Base-by-base conservation (phyloP, 1,140 invertebrate genomes). In the Sogatella furcifera region DNA sequence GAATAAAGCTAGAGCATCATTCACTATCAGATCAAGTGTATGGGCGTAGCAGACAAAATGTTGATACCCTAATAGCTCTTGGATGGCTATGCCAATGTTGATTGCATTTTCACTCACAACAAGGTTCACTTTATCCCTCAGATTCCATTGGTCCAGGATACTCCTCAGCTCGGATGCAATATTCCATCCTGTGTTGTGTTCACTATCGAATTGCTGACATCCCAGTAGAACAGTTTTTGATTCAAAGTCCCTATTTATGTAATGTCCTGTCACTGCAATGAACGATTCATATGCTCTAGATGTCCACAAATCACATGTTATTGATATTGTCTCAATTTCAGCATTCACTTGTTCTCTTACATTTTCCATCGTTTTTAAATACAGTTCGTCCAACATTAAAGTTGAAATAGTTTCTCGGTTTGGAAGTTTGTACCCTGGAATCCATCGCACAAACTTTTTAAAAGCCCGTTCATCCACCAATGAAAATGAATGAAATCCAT, bases 241-340 rank as follows among this genome's bases (percentile, higher is more conserved):
- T 13, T 52, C 21, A 59, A 67, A 63, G 38, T 67, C 59, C 5
- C 57, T 42, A 58, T 65, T 52, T 15, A 68, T 62, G 61, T 59
- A 68, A 62, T 68, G 67, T 10, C 21, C 58, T 14, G 65, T 66
- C 13, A 66, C 43, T 6, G 58, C 55, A 21, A 67, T 57, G 61
- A 59, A 67, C 15, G 31, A 41, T 22, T 68, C 61, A 15, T 55
- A 66, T 5, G 54, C 60, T 34, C 44, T 43, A 11, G 65, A 67
- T 24, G 66, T 67, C 66, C 66, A 68, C n/a, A 57, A 61, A 38
- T 65, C 63, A 13, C 64, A 67, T 15, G 62, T 67, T 11, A 67
- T 11, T 38, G 46, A 41, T 22, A 67, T 46, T 11, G 15, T 17
- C 52, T 28, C 13, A 13, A 56, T 52, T 13, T 52, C 46, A 14